phyloP scores from a whole-genome alignment of 2,797 vertebrate genomes.

The Danio tinwini region DNA sequence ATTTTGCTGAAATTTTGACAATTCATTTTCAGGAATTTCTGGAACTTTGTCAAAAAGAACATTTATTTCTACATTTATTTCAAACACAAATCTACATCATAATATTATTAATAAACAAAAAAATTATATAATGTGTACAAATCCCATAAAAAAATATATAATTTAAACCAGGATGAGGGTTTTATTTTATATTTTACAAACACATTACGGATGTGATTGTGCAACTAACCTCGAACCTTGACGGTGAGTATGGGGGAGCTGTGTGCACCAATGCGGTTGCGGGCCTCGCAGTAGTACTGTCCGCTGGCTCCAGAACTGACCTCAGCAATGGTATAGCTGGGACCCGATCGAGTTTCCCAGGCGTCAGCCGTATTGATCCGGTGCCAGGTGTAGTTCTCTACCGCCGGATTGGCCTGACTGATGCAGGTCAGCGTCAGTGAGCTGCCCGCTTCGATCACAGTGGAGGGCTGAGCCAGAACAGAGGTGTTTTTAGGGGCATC shows the following conservation, averaged over 20 bases:
- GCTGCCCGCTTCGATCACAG: slow-evolving; percentile 79
- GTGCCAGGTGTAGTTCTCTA: slow-evolving; percentile 85
- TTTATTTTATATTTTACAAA: background rate
- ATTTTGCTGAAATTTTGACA: no score
- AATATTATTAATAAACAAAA: no score
- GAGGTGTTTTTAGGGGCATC: slow-evolving; percentile 83
- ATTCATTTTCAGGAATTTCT: no score
- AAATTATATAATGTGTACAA: no score
- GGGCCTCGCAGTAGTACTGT: slow-evolving; percentile 82
- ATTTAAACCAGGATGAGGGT: no score
- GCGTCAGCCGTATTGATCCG: slow-evolving; percentile 66
- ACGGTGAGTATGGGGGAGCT: slow-evolving; percentile 81
- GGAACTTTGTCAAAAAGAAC: no score
- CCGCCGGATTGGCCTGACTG: slow-evolving; percentile 79
- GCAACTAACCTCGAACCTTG: slow-evolving; percentile 75
- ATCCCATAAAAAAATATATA: no score
- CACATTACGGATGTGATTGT: background rate
- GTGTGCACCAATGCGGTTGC: slow-evolving; percentile 78
- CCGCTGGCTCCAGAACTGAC: slow-evolving; percentile 77
- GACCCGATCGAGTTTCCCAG: slow-evolving; percentile 76
- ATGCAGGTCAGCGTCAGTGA: slow-evolving; percentile 82
- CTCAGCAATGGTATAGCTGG: slow-evolving; percentile 78
- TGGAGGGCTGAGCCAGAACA: slow-evolving; percentile 77
- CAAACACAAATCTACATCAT: no score
- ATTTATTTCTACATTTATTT: no score